phyloP scores from a whole-genome alignment of 2,113 vertebrate species.

The Bagarius yarrelli region DNA sequence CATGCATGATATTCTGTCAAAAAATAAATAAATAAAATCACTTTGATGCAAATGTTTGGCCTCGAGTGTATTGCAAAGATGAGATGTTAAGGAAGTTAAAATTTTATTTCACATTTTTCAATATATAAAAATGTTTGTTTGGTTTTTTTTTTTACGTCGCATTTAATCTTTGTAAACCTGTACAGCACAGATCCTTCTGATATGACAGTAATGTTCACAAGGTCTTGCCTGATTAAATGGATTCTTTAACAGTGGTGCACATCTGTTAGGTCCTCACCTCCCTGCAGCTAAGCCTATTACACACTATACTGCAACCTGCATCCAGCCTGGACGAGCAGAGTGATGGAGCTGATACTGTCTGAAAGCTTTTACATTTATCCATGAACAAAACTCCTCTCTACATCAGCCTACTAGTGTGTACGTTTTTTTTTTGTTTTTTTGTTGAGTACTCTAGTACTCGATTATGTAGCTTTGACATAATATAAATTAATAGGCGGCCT shows the following conservation, averaged over 20 bases:
- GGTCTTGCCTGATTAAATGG: background rate
- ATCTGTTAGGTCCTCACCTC: constrained; percentile 8
- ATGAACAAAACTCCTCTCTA: background rate
- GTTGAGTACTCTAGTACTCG: too few species aligned
- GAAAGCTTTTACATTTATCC: background rate
- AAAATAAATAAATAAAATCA: background rate
- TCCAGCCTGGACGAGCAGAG: background rate
- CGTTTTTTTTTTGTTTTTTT: too few species aligned
- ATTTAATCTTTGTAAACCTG: background rate
- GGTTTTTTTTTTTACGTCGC: background rate
- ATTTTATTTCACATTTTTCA: background rate
- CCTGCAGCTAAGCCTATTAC: background rate
- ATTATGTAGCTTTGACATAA: too few species aligned
- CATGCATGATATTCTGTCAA: background rate
- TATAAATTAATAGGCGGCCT: too few species aligned
- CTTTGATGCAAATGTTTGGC: constrained; percentile 1
- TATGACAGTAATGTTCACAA: background rate
- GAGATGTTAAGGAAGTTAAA: background rate
- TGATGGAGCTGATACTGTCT: background rate
- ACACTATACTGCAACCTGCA: background rate
- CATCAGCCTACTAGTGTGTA: background rate
- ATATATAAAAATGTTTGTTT: too few species aligned
- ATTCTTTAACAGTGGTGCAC: background rate
- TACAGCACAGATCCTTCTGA: background rate
- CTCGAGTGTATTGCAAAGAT: background rate